Percentiles rank a stretch among this genome's conserved stretches.
phyloP scores from a whole-genome alignment of 2,888 invertebrate species.

The Ochropacha duplaris region DNA sequence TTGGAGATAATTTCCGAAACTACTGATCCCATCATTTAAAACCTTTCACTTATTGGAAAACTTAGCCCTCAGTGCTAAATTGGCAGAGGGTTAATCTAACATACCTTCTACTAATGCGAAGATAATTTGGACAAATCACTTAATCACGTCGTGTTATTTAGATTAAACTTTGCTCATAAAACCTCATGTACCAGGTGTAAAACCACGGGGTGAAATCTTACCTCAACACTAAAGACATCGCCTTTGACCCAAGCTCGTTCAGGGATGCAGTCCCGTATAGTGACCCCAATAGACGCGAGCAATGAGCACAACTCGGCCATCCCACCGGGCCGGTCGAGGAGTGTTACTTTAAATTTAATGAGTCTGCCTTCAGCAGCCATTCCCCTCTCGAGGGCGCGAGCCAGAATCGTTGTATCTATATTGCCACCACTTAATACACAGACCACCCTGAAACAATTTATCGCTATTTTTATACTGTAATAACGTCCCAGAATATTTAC shows the following conservation, averaged over 20 bases:
- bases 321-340: slow-evolving; percentile 93
- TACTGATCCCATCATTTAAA: too few species aligned
- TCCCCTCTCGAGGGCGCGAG: slow-evolving; percentile 94
- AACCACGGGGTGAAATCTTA: slow-evolving; percentile 15
- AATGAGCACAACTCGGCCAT: slow-evolving; percentile 91
- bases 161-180: too few species aligned
- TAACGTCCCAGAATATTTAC: too few species aligned
- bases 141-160: too few species aligned
- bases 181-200: too few species aligned
- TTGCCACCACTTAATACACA: slow-evolving; percentile 93
- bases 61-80: too few species aligned
- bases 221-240: slow-evolving; percentile 88
- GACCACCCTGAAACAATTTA: slow-evolving; percentile 86
- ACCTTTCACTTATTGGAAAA: too few species aligned
- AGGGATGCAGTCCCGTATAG: slow-evolving; percentile 96
- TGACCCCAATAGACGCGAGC: slow-evolving; percentile 89
- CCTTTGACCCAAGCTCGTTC: slow-evolving; percentile 96
- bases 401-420: slow-evolving; percentile 94
- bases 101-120: too few species aligned
- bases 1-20: too few species aligned
- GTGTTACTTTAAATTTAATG: slow-evolving; percentile 82
- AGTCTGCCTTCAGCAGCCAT: slow-evolving; percentile 93
- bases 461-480: too few species aligned
- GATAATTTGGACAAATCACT: too few species aligned
- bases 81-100: too few species aligned